phyloP scores from a whole-genome alignment of 2,113 vertebrate genomes.

The Hylia prasina region DNA sequence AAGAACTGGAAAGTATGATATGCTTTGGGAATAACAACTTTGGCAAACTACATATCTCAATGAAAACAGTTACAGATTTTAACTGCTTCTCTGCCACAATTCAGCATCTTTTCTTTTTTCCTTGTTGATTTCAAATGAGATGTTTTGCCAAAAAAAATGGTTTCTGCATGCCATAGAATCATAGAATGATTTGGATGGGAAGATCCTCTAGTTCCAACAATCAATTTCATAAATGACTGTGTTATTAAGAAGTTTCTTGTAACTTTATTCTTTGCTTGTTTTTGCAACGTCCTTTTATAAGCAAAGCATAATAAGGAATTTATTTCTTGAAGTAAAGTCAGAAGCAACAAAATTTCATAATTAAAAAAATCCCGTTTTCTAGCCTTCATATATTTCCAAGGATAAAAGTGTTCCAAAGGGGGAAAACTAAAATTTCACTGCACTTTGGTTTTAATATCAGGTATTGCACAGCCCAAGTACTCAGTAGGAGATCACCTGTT shows the following conservation, averaged over 20 bases:
- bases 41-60: neutral
- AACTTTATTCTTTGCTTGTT: neutral
- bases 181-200: neutral
- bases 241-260: neutral
- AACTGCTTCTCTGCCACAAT: neutral
- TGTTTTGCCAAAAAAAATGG: neutral
- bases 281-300: neutral
- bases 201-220: neutral
- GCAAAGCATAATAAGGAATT: neutral
- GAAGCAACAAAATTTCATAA: neutral
- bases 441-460: neutral
- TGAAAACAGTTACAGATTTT: neutral
- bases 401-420: rapidly evolving
- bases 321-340: neutral
- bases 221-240: neutral
- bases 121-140: neutral
- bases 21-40: constrained; percentile 8
- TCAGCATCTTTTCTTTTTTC: neutral
- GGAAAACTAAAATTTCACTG: neutral
- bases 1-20: constrained; percentile 9
- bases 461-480: neutral
- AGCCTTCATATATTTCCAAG: neutral
- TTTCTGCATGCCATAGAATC: neutral
- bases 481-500: neutral
- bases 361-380: neutral